Percentiles rank a stretch among this genome's conserved stretches.
Conservation (phyloP, 2,888 invertebrate genomes). For the Heliconius charithonia region DNA sequence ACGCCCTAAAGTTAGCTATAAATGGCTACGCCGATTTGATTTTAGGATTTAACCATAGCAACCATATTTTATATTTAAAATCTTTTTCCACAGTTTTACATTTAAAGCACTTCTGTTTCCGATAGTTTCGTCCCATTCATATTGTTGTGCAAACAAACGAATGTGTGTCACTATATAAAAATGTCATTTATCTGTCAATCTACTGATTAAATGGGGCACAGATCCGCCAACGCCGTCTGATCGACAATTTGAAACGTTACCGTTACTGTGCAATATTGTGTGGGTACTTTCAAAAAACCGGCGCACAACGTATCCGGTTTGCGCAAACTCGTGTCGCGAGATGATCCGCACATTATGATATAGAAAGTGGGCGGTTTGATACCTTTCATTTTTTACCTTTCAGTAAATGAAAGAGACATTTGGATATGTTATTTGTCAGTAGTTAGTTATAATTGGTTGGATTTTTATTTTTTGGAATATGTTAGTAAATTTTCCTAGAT, state of each 20-base stretch:
- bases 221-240: constrained; percentile 30
- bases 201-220: constrained; percentile 29
- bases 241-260: constrained; percentile 34
- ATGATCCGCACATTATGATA: constrained; percentile 47
- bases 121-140: neutral
- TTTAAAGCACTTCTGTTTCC: neutral
- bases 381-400: constrained; percentile 41
- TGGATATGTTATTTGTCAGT: neutral
- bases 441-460: neutral
- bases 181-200: constrained; percentile 22
- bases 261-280: constrained; percentile 39
- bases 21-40: no score
- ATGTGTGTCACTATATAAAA: constrained; percentile 18
- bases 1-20: no score
- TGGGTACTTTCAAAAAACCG: constrained; percentile 45
- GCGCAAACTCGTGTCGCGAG: constrained; percentile 58
- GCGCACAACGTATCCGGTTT: constrained; percentile 63
- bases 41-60: neutral
- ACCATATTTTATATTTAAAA: neutral
- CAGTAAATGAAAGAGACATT: constrained; percentile 28
- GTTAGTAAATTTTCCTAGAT: no score
- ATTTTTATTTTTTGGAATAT: neutral
- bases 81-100: neutral
- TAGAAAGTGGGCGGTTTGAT: constrained; percentile 48
- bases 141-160: constrained; percentile 14